phyloP scores from a whole-genome alignment of 1,140 invertebrate genomes.

The Ceratina japonica region DNA sequence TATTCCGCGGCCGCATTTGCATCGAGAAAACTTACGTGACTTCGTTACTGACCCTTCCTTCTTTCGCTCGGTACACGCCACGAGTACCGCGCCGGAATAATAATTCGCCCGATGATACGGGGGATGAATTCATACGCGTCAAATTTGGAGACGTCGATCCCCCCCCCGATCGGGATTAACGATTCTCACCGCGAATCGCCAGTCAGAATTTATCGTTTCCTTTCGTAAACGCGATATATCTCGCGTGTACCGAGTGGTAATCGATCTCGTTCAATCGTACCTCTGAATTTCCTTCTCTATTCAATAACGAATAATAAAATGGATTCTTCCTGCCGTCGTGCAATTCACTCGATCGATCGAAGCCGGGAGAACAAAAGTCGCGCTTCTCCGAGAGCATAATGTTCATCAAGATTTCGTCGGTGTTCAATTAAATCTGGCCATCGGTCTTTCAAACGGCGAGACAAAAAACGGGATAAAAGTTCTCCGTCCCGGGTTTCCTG shows the following conservation, averaged over 20 bases:
- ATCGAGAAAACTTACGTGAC: conserved; percentile 35
- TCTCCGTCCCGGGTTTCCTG: not conserved
- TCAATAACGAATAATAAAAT: not conserved
- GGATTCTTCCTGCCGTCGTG: not conserved
- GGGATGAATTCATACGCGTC: not conserved
- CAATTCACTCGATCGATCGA: conserved; percentile 7
- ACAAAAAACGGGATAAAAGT: not conserved
- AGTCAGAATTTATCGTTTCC: not conserved
- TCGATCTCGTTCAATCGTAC: too few relatives aligned
- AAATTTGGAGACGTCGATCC: not conserved
- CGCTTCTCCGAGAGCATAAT: not conserved
- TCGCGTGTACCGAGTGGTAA: not conserved
- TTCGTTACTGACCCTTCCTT: not conserved
- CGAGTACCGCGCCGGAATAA: not conserved
- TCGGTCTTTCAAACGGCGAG: not conserved
- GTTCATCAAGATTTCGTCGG: conserved; percentile 14
- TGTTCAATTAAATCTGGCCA: conserved; percentile 14
- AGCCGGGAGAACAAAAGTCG: not conserved
- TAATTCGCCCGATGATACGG: not conserved
- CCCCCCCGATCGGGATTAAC: not conserved
- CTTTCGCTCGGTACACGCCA: too few relatives aligned
- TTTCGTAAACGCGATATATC: too few relatives aligned
- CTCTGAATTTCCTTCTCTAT: not conserved
- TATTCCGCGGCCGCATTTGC: not conserved
- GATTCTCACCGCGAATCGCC: not conserved